A percentile compares a stretch with the other conserved stretches of the same genome.
phyloP scores from a whole-genome alignment of 2,113 vertebrate species.

The Cyanistes caeruleus region DNA sequence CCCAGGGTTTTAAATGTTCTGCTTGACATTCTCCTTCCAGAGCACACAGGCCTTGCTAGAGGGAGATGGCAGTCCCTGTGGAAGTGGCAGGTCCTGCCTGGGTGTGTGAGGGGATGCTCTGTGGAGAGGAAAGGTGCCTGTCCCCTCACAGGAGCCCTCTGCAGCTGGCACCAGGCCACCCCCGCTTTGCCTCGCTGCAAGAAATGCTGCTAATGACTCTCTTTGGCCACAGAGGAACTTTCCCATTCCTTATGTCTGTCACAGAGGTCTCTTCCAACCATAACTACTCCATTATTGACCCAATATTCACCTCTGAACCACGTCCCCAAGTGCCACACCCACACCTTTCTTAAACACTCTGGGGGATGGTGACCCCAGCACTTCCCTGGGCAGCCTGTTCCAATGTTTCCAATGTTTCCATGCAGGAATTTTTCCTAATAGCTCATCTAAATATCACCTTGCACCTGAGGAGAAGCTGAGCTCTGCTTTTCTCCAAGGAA shows the following conservation, averaged over 20 bases:
- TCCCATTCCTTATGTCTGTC: no score
- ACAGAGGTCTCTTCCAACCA: background rate
- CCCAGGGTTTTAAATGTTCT: background rate
- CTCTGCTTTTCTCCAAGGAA: background rate
- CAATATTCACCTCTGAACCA: background rate
- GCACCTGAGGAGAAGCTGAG: background rate
- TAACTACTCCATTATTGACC: background rate
- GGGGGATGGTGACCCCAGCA: background rate
- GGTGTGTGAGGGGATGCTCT: background rate
- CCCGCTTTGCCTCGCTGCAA: background rate
- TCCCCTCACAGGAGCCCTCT: background rate
- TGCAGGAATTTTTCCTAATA: background rate
- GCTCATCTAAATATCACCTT: background rate
- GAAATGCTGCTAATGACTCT: background rate
- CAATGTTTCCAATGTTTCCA: rapidly evolving
- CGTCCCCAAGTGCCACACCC: background rate
- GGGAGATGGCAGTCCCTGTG: background rate
- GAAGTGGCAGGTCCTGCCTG: background rate
- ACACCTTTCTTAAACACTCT: background rate
- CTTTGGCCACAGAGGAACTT: background rate
- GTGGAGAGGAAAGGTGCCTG: background rate
- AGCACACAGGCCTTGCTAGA: background rate
- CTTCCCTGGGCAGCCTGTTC: background rate
- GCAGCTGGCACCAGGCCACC: background rate
- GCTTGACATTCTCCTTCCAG: background rate